Base-by-base conservation (phyloP, 2,797 vertebrate genomes). In the Phyllotis vaccarum region DNA sequence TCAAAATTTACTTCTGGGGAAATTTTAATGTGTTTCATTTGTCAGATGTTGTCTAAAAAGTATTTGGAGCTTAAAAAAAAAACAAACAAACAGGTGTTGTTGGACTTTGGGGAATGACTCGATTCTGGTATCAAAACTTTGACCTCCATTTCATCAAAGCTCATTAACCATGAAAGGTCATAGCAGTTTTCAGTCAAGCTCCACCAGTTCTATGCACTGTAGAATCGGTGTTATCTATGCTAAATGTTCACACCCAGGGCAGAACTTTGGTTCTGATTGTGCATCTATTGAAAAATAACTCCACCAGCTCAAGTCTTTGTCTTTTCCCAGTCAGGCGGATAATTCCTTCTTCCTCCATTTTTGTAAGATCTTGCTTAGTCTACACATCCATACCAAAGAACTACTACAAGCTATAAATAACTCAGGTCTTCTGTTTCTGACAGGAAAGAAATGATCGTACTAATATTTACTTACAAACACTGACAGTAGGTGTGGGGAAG, bases 61-160 rank as follows among this genome's bases (percentile, higher is more conserved):
- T 54, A 62, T 87, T 88, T 72, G 13, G 74, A 66, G n/a, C 11
- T 86, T 40, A 5, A 22, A 70, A 68, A 68, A 70, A 54, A 17
- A 2, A 54, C 7, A 54, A 56, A 56, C 56, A 58, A 60, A 87
- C 43, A 76, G 62, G 72, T 81, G 76, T n/a, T n/a, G 9, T 62
- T 66, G 29, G 64, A 49, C 74, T 96, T 88, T 91, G 66, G 78
- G 76, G 92, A 94, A 81, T 83, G 64, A 64, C 81, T 95, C 75
- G 95, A 64, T 96, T 91, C 40, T 88, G 54, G 93, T 72, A 78
- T 87, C 72, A 93, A 92, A 96, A 88, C 64, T 86, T 91, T 95
- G 72, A 85, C 66, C 86, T 90, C 43, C 6, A 74, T 40, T 56
- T 90, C 58, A 62, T 79, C 56, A 89, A 60, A 54, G 43, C 22